phyloP scores from a whole-genome alignment of 2,797 vertebrate species.

The Enteromius trimaculatus region DNA sequence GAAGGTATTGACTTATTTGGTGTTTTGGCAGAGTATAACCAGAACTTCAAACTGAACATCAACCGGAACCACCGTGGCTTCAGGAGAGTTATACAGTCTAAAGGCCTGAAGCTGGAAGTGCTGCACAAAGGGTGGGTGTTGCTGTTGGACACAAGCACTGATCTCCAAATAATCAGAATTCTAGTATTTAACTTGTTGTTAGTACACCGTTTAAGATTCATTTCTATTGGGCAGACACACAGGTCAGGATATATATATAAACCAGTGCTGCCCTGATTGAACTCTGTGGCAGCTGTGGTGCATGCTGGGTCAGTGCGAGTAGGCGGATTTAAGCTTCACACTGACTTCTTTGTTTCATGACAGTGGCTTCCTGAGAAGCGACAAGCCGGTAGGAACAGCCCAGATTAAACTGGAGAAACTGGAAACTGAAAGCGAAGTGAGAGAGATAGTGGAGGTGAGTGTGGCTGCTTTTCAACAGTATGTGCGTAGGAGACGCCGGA shows the following conservation, averaged over 20 bases:
- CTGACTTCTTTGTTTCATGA: slow-evolving; percentile 33
- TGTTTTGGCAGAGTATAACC: slow-evolving; percentile 85
- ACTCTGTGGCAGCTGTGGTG: slow-evolving; percentile 7
- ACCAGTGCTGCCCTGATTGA: not conserved
- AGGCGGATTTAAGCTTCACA: slow-evolving; percentile 12
- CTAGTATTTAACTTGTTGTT: not conserved
- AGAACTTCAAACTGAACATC: slow-evolving; percentile 91
- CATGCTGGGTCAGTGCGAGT: slow-evolving; percentile 4
- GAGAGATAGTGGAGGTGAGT: slow-evolving; percentile 88
- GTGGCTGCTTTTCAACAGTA: not conserved
- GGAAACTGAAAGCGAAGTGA: slow-evolving; percentile 91
- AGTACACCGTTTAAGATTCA: not conserved
- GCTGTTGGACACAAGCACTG: not conserved
- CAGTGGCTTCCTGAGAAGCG: slow-evolving; percentile 88
- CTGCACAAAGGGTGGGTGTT: slow-evolving; percentile 93
- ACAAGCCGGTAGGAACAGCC: slow-evolving; percentile 91
- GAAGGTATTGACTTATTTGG: not conserved
- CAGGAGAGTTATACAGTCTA: slow-evolving; percentile 85
- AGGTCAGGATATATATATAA: not conserved
- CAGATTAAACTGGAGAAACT: slow-evolving; percentile 92
- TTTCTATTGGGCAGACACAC: not conserved
- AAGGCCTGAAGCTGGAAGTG: slow-evolving; percentile 95
- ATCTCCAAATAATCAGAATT: not conserved
- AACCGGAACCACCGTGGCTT: slow-evolving; percentile 94
- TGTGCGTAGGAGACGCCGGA: not conserved